phyloP scores from a whole-genome alignment of 2,888 invertebrate species.

The Ischnus inquisitorius region DNA sequence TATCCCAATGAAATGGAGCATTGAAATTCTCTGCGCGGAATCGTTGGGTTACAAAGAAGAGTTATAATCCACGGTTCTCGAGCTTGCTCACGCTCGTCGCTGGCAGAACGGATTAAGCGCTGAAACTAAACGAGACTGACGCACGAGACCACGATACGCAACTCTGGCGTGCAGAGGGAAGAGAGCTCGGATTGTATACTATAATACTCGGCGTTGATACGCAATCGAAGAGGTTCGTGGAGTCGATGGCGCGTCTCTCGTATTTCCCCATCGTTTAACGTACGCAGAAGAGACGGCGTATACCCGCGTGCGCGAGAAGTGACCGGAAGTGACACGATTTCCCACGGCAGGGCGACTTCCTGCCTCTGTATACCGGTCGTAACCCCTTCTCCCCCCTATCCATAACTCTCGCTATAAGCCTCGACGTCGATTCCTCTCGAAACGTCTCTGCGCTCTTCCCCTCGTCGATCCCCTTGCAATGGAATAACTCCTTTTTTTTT shows the following conservation, averaged over 20 bases:
- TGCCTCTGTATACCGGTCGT: slow-evolving; percentile 71
- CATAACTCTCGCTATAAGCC: background rate
- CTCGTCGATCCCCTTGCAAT: background rate
- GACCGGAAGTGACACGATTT: slow-evolving; percentile 83
- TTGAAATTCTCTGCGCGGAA: background rate
- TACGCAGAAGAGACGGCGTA: background rate
- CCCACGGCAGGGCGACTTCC: slow-evolving; percentile 82
- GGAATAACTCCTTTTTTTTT: background rate
- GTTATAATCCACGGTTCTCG: slow-evolving; percentile 2
- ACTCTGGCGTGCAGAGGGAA: background rate
- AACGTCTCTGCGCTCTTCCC: background rate
- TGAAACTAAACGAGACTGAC: slow-evolving; percentile 21
- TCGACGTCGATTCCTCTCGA: slow-evolving; percentile 48
- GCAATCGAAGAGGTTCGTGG: slow-evolving; percentile 43
- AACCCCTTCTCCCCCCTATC: slow-evolving; percentile 34
- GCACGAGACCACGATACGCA: slow-evolving; percentile 28
- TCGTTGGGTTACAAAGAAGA: background rate
- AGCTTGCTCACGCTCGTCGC: slow-evolving; percentile 15
- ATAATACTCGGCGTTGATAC: slow-evolving; percentile 45
- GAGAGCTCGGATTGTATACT: background rate
- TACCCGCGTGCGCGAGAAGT: slow-evolving; percentile 43
- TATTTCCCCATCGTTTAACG: slow-evolving; percentile 16
- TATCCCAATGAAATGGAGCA: background rate
- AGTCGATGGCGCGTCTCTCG: slow-evolving; percentile 28
- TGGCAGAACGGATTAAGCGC: slow-evolving; percentile 18